A percentile compares a stretch with the other conserved stretches of the same genome.
Evolutionary conservation across 2,888 invertebrate species (phyloP).

Genomic region (Pocota personata): DNA sequence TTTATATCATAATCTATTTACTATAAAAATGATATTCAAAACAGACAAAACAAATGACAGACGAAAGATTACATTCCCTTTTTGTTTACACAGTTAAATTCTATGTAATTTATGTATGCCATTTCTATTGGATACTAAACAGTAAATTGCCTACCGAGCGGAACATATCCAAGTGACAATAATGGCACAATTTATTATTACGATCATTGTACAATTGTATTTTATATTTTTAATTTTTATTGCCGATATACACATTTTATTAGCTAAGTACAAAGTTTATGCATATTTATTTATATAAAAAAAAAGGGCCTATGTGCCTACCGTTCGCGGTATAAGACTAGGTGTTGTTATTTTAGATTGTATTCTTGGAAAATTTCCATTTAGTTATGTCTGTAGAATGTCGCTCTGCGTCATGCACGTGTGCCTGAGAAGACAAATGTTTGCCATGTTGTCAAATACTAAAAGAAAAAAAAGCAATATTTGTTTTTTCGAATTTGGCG

Average conservation of each 20-base stretch:
- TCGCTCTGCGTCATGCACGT: constrained; percentile 27
- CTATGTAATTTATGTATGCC: constrained; percentile 33
- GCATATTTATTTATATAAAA: constrained; percentile 43
- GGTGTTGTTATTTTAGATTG: constrained; percentile 57
- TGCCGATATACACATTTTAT: constrained; percentile 64
- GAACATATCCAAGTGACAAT: constrained; percentile 72
- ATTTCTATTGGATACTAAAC: constrained; percentile 64
- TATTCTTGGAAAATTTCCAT: constrained; percentile 25
- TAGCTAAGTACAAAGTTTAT: constrained; percentile 61
- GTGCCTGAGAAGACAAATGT: constrained; percentile 39
- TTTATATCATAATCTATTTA: constrained; percentile 31
- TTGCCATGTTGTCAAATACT: background rate
- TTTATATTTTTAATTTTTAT: constrained; percentile 45
- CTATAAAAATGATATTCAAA: constrained; percentile 21
- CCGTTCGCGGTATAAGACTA: constrained; percentile 4
- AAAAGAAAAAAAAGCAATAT: constrained; percentile 37
- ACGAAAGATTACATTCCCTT: constrained; percentile 56
- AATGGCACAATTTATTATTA: constrained; percentile 64
- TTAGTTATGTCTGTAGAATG: constrained; percentile 22
- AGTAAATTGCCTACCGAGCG: constrained; percentile 47
- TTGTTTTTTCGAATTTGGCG: constrained; percentile 44
- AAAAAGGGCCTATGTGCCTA: constrained; percentile 3
- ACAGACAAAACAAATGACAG: constrained; percentile 8
- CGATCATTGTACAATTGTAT: constrained; percentile 62
- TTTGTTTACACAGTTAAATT: constrained; percentile 22